These are phyloP conservation scores for Sebastes oblongus DNA, from an alignment of 2,797 vertebrate species.

Conservation along the genomic window DNA sequence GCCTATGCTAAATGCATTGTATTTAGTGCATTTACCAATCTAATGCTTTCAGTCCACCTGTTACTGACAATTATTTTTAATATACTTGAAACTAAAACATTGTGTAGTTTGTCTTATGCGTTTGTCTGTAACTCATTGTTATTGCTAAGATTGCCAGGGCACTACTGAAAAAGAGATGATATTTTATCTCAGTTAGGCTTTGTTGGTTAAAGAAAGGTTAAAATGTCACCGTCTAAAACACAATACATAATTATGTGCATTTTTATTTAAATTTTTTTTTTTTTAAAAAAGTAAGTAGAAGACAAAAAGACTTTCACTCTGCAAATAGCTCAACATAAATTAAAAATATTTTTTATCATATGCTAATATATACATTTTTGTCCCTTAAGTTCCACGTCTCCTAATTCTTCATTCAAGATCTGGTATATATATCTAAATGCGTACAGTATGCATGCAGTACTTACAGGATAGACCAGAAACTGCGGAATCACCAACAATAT, in stretches of 20 bases:
- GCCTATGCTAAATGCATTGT: neutral
- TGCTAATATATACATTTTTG: neutral
- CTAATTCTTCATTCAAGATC: neutral
- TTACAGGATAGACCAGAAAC: constrained; percentile 40
- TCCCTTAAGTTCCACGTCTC: neutral
- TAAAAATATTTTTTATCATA: neutral
- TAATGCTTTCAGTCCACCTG: neutral
- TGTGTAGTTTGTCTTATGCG: neutral
- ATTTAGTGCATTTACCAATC: neutral
- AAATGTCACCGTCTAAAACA: neutral
- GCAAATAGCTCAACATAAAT: neutral
- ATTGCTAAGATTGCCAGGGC: neutral
- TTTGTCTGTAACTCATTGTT: neutral
- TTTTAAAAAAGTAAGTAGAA: neutral
- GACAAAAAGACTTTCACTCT: neutral
- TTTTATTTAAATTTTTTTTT: neutral
- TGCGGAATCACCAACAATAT: neutral
- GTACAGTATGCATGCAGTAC: constrained; percentile 37
- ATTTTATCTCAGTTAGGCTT: neutral
- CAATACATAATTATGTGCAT: neutral
- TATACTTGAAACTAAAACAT: neutral
- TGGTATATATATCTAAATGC: neutral
- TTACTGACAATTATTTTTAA: neutral
- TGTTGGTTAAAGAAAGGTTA: neutral
- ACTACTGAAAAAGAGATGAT: neutral